Percentiles rank a stretch among this genome's conserved stretches.
These are phyloP conservation scores for Hemiscyllium ocellatum DNA, from an alignment of 2,113 vertebrate species.

Conservation along the genomic window DNA sequence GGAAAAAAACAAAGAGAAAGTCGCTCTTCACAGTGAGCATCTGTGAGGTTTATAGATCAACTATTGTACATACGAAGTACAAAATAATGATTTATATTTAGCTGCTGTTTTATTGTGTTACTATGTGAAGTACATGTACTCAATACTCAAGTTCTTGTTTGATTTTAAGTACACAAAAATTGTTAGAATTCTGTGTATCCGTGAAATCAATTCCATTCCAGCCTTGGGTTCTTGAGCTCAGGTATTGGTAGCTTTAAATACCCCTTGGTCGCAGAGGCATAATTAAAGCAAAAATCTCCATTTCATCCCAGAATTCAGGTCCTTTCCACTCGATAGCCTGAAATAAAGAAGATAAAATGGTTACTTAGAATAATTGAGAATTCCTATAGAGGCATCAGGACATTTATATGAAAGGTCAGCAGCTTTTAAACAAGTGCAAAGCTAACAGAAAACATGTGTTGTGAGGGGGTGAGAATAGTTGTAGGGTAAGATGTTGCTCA, in stretches of 20 bases:
- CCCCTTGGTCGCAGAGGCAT: slow-evolving; percentile 77
- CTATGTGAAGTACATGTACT: neutral
- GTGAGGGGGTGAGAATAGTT: too few species aligned
- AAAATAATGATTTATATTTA: neutral
- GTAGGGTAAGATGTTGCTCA: neutral
- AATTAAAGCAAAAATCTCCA: slow-evolving; percentile 88
- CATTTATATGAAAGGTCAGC: neutral
- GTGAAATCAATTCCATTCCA: neutral
- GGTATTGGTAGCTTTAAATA: slow-evolving; percentile 56
- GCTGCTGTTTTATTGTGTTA: slow-evolving; percentile 9
- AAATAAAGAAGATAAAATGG: slow-evolving; percentile 41
- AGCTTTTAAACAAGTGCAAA: neutral
- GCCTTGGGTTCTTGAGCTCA: neutral
- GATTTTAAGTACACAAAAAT: neutral
- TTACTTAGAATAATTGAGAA: neutral
- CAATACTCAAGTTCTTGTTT: neutral
- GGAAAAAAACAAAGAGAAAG: neutral
- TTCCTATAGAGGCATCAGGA: neutral
- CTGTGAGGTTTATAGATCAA: neutral
- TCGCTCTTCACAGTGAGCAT: neutral
- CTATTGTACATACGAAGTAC: neutral
- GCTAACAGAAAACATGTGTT: neutral
- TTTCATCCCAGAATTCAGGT: slow-evolving; percentile 84
- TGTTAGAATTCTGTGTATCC: neutral
- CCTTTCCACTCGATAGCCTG: slow-evolving; percentile 91